Evolutionary conservation across 2,113 vertebrate species (phyloP), one percentile per base, ranked within the genome.

Genomic region (Coregonus clupeaformis): DNA sequence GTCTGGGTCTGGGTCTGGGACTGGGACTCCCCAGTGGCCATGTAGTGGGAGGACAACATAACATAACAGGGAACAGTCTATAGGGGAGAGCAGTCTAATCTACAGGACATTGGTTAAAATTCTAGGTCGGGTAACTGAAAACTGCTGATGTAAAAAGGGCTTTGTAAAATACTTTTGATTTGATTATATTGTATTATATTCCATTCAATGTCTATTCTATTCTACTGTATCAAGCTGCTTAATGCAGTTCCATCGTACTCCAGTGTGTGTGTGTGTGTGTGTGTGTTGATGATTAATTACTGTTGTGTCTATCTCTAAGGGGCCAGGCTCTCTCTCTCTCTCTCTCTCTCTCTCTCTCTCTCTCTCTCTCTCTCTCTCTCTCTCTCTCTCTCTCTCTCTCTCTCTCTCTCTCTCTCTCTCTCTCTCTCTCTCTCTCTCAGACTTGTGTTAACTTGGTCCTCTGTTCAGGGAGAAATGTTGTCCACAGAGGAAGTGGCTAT

Each of bases 401-500:
- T 27, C 27, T 27, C 27, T 27, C 27, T 27, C 27, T 27, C 27
- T 32, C 32, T 32, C 5, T 6, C 32, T 6, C 30, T 32, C 30
- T 32, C 30, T 32, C 30, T 36, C 7, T 2, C 7, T 11, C 36
- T 42, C 36, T 1, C 2, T 42, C 18, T 16, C 59, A 22, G 47
- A 49, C 13, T 59, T 77, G 59, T 72, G 57, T 71, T 11, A 36
- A 27, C 74, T 82, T 64, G 42, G 68, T 81, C 80, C 47, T 52
- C 12, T 52, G 47, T 16, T 52, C 47, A 18, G 47, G 16, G 47
- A 52, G 1, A 52, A 52, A 52, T 52, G 12, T 3, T 4, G 14
- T 84, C 66, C 81, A 82, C 75, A 80, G 74, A 85, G 83, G 77
- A 87, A 83, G 87, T 89, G 86, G 88, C 84, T 76, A 77, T 82